These are phyloP conservation scores for Sebastes fasciatus DNA, from an alignment of 2,113 vertebrate genomes.

Conservation along the genomic window DNA sequence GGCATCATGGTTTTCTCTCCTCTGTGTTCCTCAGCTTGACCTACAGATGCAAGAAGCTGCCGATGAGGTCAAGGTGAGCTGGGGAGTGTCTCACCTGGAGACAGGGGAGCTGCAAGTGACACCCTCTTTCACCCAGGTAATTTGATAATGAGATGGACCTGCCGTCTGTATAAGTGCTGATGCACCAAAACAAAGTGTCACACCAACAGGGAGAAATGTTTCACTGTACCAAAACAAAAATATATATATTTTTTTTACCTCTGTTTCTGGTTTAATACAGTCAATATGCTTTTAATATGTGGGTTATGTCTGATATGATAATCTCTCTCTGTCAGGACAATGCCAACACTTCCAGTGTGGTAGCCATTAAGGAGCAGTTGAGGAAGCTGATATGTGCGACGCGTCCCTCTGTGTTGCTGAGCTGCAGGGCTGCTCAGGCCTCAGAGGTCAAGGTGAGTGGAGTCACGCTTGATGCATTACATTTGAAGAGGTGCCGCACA, in stretches of 20 bases:
- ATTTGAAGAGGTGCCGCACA: neutral
- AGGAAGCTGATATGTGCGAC: conserved; percentile 84
- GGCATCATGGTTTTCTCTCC: neutral
- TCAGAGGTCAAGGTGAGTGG: conserved; percentile 86
- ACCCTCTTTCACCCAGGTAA: conserved; percentile 76
- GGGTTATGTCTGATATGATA: neutral
- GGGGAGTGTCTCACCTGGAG: conserved; percentile 81
- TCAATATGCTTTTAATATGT: neutral
- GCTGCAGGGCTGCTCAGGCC: conserved; percentile 82
- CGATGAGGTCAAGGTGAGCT: conserved; percentile 87
- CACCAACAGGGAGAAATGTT: neutral
- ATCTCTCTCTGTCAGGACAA: conserved; percentile 63
- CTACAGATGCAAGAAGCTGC: conserved; percentile 87
- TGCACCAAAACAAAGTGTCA: neutral
- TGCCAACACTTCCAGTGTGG: conserved; percentile 57
- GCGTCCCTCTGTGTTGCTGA: conserved; percentile 88
- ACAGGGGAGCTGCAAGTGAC: conserved; percentile 74
- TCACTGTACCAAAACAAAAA: neutral
- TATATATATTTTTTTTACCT: neutral
- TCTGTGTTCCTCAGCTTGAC: conserved; percentile 85
- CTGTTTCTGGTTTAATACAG: neutral
- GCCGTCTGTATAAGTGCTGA: neutral
- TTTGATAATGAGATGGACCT: neutral
- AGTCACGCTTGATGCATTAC: neutral
- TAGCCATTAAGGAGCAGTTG: conserved; percentile 82